Base-by-base conservation (phyloP, 1,140 invertebrate species). In the Tenebrio molitor region DNA sequence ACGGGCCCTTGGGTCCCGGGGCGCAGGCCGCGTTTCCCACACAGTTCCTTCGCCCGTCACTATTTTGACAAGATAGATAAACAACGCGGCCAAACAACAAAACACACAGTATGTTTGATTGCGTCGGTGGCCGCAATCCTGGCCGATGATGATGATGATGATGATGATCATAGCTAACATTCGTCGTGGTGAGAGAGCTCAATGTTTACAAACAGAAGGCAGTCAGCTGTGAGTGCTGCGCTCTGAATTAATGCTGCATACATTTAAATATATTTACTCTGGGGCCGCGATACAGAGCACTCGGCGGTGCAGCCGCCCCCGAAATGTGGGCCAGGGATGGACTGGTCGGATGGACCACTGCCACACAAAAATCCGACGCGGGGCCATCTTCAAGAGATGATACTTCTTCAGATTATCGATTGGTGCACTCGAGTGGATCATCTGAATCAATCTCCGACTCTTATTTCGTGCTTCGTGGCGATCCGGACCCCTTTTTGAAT, bases 231-330 rank as follows among this genome's bases (percentile, higher is more conserved):
- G 80, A 81, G 80, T 82, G 81, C 78, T 84, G 86, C 86, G 85
- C 83, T 78, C 85, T 87, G 87, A 87, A 88, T 87, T 87, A 88
- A 88, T 88, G 86, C 84, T 85, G 87, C 87, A 88, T 87, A 88
- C 84, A 88, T 88, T 88, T 88, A 86, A 88, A 88, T 88, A 88
- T 84, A 87, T 87, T 87, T 87, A 79, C 81, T 82, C 73, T 62
- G 66, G 53, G 69, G 46, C 70, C 66, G 69, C 66, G 65, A 68
- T 73, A 68, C 67, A 69, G 50, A 50, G 44, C 17, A 50, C 17
- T 50, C 12, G 50, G 50, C n/a, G 50, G 3, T 29, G 50, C 50
- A 58, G 23, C 50, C 50, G 50, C 50, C 50, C 50, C 50, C 50
- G 50, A 23, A 50, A 50, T 50, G 44, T 50, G 44, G 44, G 44